Base-by-base conservation (phyloP, 2,888 invertebrate species). In the Lamproptera curius region DNA sequence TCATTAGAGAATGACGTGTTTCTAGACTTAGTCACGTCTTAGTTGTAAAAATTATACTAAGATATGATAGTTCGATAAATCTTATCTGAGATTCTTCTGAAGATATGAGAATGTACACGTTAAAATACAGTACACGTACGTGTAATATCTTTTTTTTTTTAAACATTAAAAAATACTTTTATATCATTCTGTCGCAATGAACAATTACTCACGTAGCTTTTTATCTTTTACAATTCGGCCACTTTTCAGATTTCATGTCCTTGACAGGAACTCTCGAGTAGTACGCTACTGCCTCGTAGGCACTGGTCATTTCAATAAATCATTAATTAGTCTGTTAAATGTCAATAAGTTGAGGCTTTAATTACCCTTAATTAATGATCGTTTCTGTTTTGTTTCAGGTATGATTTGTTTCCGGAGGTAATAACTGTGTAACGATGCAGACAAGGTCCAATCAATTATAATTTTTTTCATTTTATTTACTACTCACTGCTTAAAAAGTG, bases 311-410 rank as follows among this genome's bases (percentile, higher is more conserved):
- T 3, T 11, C n/a, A 31, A 31, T 11, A n/a, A 9, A 31, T 11
- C 13, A 31, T n/a, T 31, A n/a, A 31, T 2, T 11, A 31, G 2
- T 31, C n/a, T 31, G 20, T 20, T n/a, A 20, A 20, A 20, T 6
- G 6, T 20, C 3, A 20, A 20, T 20, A 31, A 31, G n/a, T 2
- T 31, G 4, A 31, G 13, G n/a, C 31, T 28, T 28, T 28, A 2
- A 10, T 6, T 28, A 5, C 2, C 28, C 4, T 31, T 11, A 31
- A 11, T 31, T 42, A 33, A 33, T 14, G 16, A 3, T 17, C 20
- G 41, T 10, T 16, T 20, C 36, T 17, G 15, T 36, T 31, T 36
- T 43, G 40, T 44, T 49, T 31, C 49, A 49, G 44, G 49, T 49
- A 42, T 20, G 33, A 31, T 31, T 31, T 31, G 13, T 31, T n/a